Evolutionary conservation across 1,140 invertebrate species (phyloP), one percentile per base, ranked within the genome.

Genomic region (Macrocentrus cingulum): DNA sequence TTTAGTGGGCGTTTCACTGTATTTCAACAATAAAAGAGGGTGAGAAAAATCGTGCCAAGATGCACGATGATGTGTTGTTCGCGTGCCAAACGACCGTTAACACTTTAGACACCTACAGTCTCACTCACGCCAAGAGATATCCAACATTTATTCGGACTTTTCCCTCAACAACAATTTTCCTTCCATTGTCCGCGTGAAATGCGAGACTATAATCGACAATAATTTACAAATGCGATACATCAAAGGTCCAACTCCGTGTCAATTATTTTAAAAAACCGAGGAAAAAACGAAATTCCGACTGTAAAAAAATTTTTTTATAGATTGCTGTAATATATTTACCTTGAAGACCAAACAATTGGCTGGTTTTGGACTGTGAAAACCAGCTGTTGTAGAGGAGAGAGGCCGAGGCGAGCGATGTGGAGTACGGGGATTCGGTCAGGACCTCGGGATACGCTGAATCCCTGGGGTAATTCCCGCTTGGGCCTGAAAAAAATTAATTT

Each of bases 271-370:
- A 23, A 1, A 5, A 46, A 19, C 34, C 11, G 20, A 18, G 2
- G 18, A 22, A 37, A 46, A 34, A 36, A 23, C 16, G 41, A 25
- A 52, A n/a, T n/a, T n/a, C 13, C 0, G n/a, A 45, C 7, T 45
- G 45, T 32, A 46, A 8, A 15, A n/a, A 42, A 34, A 59, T 15
- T n/a, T n/a, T n/a, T n/a, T n/a, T n/a, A n/a, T n/a, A n/a, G n/a
- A n/a, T n/a, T n/a, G n/a, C n/a, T n/a, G n/a, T n/a, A n/a, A n/a
- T n/a, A n/a, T 51, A 39, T 52, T 66, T 67, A 81, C 80, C 80
- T 77, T 81, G 80, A 9, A 81, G 57, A 3, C 75, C 77, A 60
- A 81, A 81, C 44, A 81, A 64, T 57, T 80, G 77, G 11, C 67
- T 71, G 32, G 79, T 69, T 56, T 80, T 81, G 22, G 76, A 69